A percentile compares a stretch with the other conserved stretches of the same genome.
These are phyloP conservation scores for Geococcyx californianus DNA, from an alignment of 2,113 vertebrate genomes.

Conservation along the genomic window DNA sequence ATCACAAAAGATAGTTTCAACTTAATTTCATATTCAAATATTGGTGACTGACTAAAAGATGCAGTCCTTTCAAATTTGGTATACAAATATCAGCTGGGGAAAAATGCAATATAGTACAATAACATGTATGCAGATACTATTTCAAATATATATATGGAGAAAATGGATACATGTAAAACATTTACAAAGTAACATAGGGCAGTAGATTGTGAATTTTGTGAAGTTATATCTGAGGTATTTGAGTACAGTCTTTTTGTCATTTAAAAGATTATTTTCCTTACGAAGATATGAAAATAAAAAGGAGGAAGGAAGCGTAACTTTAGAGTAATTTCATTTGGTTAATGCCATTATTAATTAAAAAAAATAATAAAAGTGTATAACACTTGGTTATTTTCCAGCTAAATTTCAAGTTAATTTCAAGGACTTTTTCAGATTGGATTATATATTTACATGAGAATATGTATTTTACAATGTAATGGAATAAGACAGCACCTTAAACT, in stretches of 20 bases:
- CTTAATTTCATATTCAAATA: background rate
- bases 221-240: background rate
- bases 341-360: background rate
- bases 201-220: background rate
- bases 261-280: background rate
- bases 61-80: background rate
- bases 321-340: background rate
- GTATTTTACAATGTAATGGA: background rate
- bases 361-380: background rate
- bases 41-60: background rate
- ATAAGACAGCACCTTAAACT: background rate
- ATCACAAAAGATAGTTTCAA: background rate
- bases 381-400: background rate
- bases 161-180: background rate
- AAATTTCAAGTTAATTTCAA: background rate
- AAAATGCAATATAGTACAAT: background rate
- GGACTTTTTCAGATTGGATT: background rate
- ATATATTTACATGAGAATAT: background rate
- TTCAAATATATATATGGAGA: background rate
- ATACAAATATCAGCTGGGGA: background rate
- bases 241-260: background rate
- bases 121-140: background rate
- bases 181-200: background rate
- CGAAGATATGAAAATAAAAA: background rate
- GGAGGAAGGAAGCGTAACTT: background rate